Conservation (phyloP, 30 jellyfish, hydroid and myxozoan species). For the Pseudorhiza aurosa region DNA sequence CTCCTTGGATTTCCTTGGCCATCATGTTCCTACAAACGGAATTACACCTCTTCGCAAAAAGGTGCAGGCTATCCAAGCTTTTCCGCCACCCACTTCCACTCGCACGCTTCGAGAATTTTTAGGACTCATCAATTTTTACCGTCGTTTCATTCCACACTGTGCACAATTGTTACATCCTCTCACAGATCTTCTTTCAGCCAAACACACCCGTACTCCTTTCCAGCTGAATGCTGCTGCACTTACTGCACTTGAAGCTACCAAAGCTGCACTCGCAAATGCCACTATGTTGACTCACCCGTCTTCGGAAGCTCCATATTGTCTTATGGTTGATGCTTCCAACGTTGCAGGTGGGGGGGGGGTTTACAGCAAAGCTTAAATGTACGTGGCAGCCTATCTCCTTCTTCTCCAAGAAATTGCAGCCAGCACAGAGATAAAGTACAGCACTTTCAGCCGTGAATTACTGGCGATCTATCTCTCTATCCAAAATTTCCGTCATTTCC, state of each 20-base stretch:
- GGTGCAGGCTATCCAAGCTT: conserved; percentile 20
- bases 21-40: conserved; percentile 1
- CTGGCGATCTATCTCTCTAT: conserved; percentile 46
- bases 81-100: background rate
- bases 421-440: conserved; percentile 28
- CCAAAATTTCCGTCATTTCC: conserved; percentile 14
- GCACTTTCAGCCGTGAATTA: conserved; percentile 45
- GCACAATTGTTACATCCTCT: conserved; percentile 37
- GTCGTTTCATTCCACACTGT: conserved; percentile 43
- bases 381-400: conserved; percentile 40
- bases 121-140: conserved; percentile 22
- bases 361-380: conserved; percentile 5
- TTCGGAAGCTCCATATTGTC: conserved; percentile 24
- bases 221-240: conserved; percentile 6
- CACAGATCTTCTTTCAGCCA: conserved; percentile 10
- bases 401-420: conserved; percentile 28
- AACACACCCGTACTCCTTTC: background rate
- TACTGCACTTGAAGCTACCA: conserved; percentile 28
- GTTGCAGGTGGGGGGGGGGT: conserved; percentile 31
- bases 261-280: conserved; percentile 38
- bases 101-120: conserved; percentile 7
- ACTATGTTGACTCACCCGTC: conserved; percentile 44
- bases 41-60: conserved; percentile 14
- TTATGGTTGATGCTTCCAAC: conserved; percentile 60
- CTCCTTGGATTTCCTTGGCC: conserved; percentile 32